These are phyloP conservation scores for Benitochromis conjunctus DNA, from an alignment of 2,113 vertebrate genomes.

Conservation along the genomic window DNA sequence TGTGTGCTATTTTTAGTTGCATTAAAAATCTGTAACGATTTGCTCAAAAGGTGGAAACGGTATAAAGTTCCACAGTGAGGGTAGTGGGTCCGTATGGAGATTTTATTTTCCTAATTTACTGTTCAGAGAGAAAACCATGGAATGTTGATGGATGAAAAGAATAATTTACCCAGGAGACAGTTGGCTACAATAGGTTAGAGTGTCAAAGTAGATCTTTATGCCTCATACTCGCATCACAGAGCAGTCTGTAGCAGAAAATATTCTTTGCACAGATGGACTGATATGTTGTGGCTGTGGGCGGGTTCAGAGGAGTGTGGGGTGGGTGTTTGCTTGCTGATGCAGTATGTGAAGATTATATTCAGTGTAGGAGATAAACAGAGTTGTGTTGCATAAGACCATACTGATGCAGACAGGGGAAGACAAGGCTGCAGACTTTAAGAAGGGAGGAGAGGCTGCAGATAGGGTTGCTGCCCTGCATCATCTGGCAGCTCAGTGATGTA, in stretches of 20 bases:
- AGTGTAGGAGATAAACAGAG: background rate
- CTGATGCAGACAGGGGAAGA: conserved; percentile 3
- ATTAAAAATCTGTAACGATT: background rate
- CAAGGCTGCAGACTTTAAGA: background rate
- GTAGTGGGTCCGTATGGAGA: background rate
- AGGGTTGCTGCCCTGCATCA: background rate
- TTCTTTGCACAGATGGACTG: background rate
- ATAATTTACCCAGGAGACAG: background rate
- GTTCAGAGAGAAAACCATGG: background rate
- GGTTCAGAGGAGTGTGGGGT: background rate
- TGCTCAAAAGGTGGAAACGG: background rate
- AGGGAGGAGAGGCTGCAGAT: background rate
- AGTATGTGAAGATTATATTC: background rate
- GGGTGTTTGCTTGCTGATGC: background rate
- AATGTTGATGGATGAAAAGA: background rate
- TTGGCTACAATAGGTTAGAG: background rate
- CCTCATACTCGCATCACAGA: background rate
- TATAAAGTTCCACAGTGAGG: background rate
- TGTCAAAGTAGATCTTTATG: background rate
- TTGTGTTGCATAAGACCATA: background rate
- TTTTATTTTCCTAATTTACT: background rate
- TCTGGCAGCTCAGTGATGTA: conserved; percentile 20
- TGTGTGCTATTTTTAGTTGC: background rate
- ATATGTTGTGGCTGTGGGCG: background rate
- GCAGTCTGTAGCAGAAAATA: background rate